A percentile compares a stretch with the other conserved stretches of the same genome.
phyloP scores from a whole-genome alignment of 1,140 invertebrate species.

The Periplaneta americana region DNA sequence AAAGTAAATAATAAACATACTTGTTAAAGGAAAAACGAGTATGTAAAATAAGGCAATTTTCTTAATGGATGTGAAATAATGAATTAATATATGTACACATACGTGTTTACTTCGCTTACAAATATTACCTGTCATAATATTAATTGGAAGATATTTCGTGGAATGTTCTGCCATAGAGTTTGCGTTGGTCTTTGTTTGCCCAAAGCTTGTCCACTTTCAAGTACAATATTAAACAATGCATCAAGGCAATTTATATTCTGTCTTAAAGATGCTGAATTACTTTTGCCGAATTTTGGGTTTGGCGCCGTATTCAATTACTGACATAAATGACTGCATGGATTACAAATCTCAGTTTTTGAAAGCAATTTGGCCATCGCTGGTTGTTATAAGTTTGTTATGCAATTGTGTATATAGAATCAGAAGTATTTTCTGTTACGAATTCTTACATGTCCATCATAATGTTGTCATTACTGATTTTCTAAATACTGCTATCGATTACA shows the following conservation, averaged over 20 bases:
- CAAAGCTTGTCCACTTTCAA: too few species aligned
- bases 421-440: neutral
- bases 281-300: neutral
- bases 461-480: neutral
- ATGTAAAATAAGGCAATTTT: too few species aligned
- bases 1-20: too few species aligned
- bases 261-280: neutral
- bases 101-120: too few species aligned
- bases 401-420: neutral
- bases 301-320: neutral
- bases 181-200: too few species aligned
- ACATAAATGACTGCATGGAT: neutral
- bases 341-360: neutral
- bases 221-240: neutral
- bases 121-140: too few species aligned
- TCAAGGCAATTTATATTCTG: neutral
- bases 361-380: neutral
- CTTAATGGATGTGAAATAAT: too few species aligned
- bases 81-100: too few species aligned
- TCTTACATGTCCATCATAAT: neutral
- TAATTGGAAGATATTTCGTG: too few species aligned
- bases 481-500: neutral
- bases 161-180: too few species aligned
- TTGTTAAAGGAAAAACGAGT: too few species aligned
- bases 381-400: neutral